These are phyloP conservation scores for Agelastica alni DNA, from an alignment of 2,888 invertebrate species.

Conservation along the genomic window DNA sequence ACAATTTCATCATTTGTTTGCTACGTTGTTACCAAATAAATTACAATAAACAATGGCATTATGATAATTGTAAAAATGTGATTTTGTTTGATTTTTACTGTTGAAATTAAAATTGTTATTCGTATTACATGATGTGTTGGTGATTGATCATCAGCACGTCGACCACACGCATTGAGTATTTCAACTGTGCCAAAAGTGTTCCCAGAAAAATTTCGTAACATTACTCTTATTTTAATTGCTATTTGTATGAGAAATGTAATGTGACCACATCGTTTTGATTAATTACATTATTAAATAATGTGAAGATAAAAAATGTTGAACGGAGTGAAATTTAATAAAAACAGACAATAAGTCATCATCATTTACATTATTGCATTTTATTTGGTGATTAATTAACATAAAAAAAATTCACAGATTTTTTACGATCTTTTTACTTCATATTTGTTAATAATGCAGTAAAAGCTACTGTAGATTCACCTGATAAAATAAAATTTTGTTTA, in stretches of 20 bases:
- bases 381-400: no score
- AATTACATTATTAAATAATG: constrained; percentile 13
- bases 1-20: no score
- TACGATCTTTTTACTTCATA: no score
- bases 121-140: constrained; percentile 9
- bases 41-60: no score
- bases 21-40: no score
- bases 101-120: constrained; percentile 5
- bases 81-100: neutral
- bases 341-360: neutral
- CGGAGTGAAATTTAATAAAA: neutral
- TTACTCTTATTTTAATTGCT: constrained; percentile 22
- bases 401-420: no score
- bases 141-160: constrained; percentile 13
- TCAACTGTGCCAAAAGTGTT: constrained; percentile 10
- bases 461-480: no score
- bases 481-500: no score
- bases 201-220: constrained; percentile 20
- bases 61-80: neutral
- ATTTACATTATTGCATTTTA: neutral
- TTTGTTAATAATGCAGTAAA: no score
- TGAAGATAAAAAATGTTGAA: neutral
- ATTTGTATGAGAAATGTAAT: constrained; percentile 15
- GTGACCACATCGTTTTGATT: constrained; percentile 13
- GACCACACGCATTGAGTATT: constrained; percentile 17